Conservation (phyloP, 1,140 invertebrate genomes). For the Trissolcus basalis region DNA sequence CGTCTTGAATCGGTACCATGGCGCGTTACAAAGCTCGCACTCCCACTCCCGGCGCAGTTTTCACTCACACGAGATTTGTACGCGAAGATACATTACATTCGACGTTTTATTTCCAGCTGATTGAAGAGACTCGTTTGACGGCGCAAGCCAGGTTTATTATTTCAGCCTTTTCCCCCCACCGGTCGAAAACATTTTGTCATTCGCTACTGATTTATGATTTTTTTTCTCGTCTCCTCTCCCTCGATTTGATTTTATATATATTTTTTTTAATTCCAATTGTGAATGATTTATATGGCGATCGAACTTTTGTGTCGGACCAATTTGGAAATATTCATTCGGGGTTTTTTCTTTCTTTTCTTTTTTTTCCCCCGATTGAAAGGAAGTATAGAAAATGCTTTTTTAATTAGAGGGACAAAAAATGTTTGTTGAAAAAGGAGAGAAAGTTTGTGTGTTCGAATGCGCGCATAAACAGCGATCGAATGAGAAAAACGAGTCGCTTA, state of each 20-base stretch:
- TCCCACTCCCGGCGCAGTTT: conserved; percentile 57
- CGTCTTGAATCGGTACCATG: conserved; percentile 60
- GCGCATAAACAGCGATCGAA: not conserved
- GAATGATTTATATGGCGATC: too few species aligned
- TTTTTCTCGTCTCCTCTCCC: not conserved
- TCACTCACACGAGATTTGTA: conserved; percentile 56
- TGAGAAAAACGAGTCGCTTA: not conserved
- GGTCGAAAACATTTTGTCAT: conserved; percentile 31
- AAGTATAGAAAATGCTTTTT: too few species aligned
- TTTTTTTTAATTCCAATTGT: not conserved
- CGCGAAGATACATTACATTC: conserved; percentile 32
- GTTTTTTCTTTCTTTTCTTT: too few species aligned
- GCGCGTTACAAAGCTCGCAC: conserved; percentile 59
- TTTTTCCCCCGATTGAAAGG: too few species aligned
- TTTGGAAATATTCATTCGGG: too few species aligned
- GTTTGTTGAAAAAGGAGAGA: too few species aligned
- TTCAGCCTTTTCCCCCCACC: conserved; percentile 17
- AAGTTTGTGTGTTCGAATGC: too few species aligned
- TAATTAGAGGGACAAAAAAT: too few species aligned
- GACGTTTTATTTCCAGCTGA: conserved; percentile 37
- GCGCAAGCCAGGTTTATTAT: conserved; percentile 25
- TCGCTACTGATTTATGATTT: conserved; percentile 17
- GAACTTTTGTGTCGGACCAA: too few species aligned
- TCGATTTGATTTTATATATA: conserved; percentile 2
- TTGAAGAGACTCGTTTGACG: conserved; percentile 17